Conservation (phyloP, 2,113 vertebrate genomes). For the Pluvialis apricaria region DNA sequence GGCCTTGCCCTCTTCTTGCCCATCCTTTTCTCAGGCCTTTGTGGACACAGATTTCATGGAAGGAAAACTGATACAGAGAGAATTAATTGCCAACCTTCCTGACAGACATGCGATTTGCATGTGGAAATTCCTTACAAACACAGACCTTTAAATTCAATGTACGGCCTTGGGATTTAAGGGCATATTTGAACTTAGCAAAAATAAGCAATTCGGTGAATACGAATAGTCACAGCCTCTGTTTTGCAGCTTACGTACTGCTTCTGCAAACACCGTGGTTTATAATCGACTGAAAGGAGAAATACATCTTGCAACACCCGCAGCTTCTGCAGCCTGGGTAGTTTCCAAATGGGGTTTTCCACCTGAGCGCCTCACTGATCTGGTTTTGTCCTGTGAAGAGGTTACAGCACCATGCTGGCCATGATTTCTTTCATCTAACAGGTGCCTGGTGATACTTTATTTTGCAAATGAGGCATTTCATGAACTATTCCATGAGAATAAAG, state of each 20-base stretch:
- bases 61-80: neutral
- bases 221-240: neutral
- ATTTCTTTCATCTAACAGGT: neutral
- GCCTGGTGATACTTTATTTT: neutral
- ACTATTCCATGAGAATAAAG: neutral
- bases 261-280: constrained; percentile 21
- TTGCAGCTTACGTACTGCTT: neutral
- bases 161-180: neutral
- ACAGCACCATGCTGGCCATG: neutral
- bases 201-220: neutral
- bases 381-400: neutral
- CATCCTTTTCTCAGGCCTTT: neutral
- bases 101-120: neutral
- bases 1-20: neutral
- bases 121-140: neutral
- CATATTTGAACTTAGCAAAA: neutral
- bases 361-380: neutral
- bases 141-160: neutral
- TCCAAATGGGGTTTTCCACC: neutral
- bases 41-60: neutral
- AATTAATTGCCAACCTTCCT: neutral
- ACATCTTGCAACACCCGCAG: neutral
- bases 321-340: neutral
- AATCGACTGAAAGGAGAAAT: constrained; percentile 1
- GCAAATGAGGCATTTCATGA: constrained; percentile 4